A percentile compares a stretch with the other conserved stretches of the same genome.
Conservation (phyloP, 2,797 vertebrate species). For the Acestrorhynchus altus region DNA sequence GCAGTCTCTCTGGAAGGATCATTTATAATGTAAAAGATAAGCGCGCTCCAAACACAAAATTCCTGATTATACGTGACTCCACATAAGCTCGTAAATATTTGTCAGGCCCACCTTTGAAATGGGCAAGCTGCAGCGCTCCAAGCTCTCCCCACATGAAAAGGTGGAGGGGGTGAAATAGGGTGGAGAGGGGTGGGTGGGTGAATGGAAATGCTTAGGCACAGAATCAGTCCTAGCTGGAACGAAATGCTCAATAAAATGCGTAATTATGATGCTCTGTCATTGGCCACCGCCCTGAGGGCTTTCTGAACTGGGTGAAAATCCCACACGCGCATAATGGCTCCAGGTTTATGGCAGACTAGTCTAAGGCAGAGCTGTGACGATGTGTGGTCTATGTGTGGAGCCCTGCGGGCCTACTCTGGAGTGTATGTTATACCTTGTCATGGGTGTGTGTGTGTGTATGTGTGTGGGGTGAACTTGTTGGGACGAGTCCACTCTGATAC, state of each 20-base stretch:
- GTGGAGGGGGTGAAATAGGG: background rate
- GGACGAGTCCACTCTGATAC: conserved; percentile 49
- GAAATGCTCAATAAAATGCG: conserved; percentile 83
- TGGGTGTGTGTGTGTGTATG: conserved; percentile 53
- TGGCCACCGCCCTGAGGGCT: conserved; percentile 77
- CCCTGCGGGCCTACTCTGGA: conserved; percentile 49
- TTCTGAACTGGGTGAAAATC: conserved; percentile 69
- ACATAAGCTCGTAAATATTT: conserved; percentile 81
- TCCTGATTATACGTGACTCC: conserved; percentile 80
- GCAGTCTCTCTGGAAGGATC: conserved; percentile 71
- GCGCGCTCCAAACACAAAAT: conserved; percentile 73
- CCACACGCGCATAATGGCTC: conserved; percentile 80
- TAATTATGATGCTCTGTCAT: conserved; percentile 84
- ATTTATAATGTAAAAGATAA: conserved; percentile 80
- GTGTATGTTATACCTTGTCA: conserved; percentile 71
- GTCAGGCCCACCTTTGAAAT: conserved; percentile 82
- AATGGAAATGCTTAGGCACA: conserved; percentile 82
- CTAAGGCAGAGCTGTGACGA: conserved; percentile 78
- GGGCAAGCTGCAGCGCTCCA: conserved; percentile 71
- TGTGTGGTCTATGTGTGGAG: conserved; percentile 79
- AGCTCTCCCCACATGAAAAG: conserved; percentile 80
- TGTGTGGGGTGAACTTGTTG: conserved; percentile 52
- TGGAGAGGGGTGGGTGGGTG: conserved; percentile 57
- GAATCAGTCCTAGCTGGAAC: conserved; percentile 82
- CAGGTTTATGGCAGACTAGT: conserved; percentile 72